Base-by-base conservation (phyloP, 2,113 vertebrate genomes). In the Phocoena phocoena region DNA sequence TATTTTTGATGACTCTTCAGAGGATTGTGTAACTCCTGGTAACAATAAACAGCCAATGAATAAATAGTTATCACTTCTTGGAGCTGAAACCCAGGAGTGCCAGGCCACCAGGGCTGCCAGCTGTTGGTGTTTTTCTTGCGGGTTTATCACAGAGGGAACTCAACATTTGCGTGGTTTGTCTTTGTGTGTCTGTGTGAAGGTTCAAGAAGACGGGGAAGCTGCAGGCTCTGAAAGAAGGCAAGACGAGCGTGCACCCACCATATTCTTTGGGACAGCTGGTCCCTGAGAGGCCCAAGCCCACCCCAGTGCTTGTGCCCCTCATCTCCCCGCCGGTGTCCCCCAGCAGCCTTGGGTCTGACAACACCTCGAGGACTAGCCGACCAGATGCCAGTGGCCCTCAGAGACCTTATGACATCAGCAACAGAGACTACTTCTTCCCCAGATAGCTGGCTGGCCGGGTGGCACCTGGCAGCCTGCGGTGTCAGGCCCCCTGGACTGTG, bases 381-480 rank as follows among this genome's bases (percentile, higher is more conserved):
- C 92, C 68, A 1, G 97, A 95, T 0, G 80, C 76, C 17, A n/a
- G 38, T 38, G 88, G 88, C n/a, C 58, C 58, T 0, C 92, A 4
- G 79, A 92, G 86, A 71, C 68, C 80, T 25, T 97, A 90, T 1
- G 93, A 97, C 4, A 1, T 97, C 93, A 95, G 79, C 95, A 97
- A 98, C 14, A 84, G 60, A 79, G 93, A 90, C 63, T 96, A 95
- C 90, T 97, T 97, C 94, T 97, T 97, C 68, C 90, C 96, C 86
- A 93, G 92, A 84, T 98, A 97, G 55, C 36, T 12, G 7, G 38
- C 33, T 1, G 28, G 74, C 74, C 20, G 55, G 63, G 21, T 4
- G 80, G 50, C 6, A 0, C 63, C 73, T 9, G 71, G 88, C 36
- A 4, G 74, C 21, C 17, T 10, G 68, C 12, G 60, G 33, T 1